Evolutionary conservation across 2,113 vertebrate species (phyloP).

Genomic region (Hystrix cristata): DNA sequence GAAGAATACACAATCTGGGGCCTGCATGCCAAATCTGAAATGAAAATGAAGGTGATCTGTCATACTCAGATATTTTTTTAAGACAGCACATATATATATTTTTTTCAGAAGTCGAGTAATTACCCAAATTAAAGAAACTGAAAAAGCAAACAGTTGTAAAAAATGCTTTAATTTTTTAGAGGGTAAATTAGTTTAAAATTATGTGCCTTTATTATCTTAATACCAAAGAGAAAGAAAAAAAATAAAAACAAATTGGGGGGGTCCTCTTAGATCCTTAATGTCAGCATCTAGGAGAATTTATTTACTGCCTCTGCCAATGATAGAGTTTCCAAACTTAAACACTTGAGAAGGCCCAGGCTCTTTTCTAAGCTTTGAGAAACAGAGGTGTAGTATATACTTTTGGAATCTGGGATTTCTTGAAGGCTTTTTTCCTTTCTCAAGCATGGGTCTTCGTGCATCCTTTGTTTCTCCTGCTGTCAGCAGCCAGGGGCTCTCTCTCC

Average conservation of each 20-base stretch:
- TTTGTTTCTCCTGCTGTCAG: neutral
- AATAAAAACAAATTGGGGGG: neutral
- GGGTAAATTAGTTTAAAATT: slow-evolving; percentile 79
- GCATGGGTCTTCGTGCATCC: rapidly evolving
- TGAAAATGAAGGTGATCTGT: slow-evolving; percentile 91
- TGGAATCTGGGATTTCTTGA: neutral
- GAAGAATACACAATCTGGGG: slow-evolving; percentile 91
- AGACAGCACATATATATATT: slow-evolving; percentile 90
- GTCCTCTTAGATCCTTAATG: slow-evolving; percentile 64
- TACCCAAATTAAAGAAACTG: slow-evolving; percentile 95
- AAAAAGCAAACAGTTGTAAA: slow-evolving; percentile 92
- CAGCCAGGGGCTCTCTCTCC: neutral
- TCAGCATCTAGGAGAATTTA: slow-evolving; percentile 29
- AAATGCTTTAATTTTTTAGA: slow-evolving; percentile 76
- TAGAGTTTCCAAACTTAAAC: neutral
- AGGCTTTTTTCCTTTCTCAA: neutral
- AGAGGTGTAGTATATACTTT: neutral
- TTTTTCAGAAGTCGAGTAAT: slow-evolving; percentile 92
- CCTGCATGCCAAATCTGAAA: slow-evolving; percentile 89
- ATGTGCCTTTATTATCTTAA: slow-evolving; percentile 77
- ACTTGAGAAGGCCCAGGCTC: neutral
- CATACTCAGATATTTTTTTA: slow-evolving; percentile 93
- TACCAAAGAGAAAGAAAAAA: slow-evolving; percentile 58
- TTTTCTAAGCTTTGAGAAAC: neutral
- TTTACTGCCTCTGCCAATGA: slow-evolving; percentile 51